Conservation (phyloP, 1,140 invertebrate species). For the Melitaea cinxia region DNA sequence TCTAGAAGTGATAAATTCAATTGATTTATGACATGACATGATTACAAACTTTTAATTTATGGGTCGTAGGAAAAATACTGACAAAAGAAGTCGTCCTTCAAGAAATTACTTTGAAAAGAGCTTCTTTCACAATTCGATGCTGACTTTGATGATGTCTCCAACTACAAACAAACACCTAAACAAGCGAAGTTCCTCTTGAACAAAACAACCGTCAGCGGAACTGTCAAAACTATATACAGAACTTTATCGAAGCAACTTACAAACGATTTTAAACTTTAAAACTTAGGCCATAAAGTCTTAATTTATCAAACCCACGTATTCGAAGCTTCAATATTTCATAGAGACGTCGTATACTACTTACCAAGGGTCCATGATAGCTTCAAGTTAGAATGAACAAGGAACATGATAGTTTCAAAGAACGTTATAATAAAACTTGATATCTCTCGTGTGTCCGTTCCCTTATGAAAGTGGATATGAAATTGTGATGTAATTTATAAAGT, state of each 20-base stretch:
- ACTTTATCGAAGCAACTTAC: slow-evolving; percentile 1
- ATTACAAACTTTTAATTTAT: not conserved
- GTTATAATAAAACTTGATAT: slow-evolving; percentile 39
- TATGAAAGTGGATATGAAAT: slow-evolving; percentile 23
- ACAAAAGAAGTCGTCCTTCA: not conserved
- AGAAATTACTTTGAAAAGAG: slow-evolving; percentile 31
- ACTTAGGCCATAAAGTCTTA: slow-evolving; percentile 11
- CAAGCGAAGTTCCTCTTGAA: slow-evolving; percentile 42
- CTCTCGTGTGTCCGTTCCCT: slow-evolving; percentile 16
- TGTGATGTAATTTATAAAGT: slow-evolving; percentile 25
- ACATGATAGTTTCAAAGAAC: slow-evolving; percentile 38
- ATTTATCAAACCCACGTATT: slow-evolving; percentile 3
- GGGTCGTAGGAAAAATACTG: not conserved
- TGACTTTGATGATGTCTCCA: slow-evolving; percentile 45
- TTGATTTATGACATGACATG: too few relatives aligned
- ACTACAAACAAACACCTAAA: slow-evolving; percentile 56
- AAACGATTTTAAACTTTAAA: slow-evolving; percentile 32
- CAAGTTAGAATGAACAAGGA: slow-evolving; percentile 37
- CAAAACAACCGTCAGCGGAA: slow-evolving; percentile 49
- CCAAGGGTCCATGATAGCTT: slow-evolving; percentile 51
- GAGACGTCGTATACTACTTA: slow-evolving; percentile 44
- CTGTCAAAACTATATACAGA: slow-evolving; percentile 35
- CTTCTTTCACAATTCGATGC: slow-evolving; percentile 29
- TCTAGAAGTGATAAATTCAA: too few relatives aligned
- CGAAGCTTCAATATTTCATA: slow-evolving; percentile 63